These are phyloP conservation scores for Anas acuta DNA, from an alignment of 2,797 vertebrate species.

Conservation along the genomic window DNA sequence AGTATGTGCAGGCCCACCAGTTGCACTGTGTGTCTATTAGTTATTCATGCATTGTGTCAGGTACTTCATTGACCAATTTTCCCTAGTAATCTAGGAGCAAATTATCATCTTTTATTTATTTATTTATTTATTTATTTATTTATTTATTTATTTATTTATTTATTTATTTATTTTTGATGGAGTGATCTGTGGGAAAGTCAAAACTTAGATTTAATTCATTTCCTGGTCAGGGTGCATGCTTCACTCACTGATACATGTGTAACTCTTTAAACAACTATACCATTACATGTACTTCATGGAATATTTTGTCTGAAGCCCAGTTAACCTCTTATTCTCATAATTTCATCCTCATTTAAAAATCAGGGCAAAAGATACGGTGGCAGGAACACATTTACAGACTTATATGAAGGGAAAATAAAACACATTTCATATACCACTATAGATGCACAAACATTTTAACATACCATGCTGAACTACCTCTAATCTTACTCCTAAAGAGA, in stretches of 20 bases:
- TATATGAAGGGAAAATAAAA: not conserved
- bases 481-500: not conserved
- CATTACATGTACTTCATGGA: not conserved
- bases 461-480: not conserved
- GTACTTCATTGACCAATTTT: not conserved
- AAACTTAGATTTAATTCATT: not conserved
- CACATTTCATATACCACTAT: not conserved
- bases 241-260: not conserved
- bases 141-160: not conserved
- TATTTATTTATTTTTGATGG: not conserved
- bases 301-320: not conserved
- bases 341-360: not conserved
- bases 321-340: not conserved
- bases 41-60: fast-evolving
- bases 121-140: not conserved
- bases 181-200: not conserved
- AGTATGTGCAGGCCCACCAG: not conserved
- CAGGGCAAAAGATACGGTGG: not conserved
- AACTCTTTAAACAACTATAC: not conserved
- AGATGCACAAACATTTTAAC: not conserved
- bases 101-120: not conserved
- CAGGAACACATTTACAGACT: not conserved
- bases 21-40: not conserved
- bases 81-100: not conserved
- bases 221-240: not conserved